Evolutionary conservation across 2,797 vertebrate genomes (phyloP), one percentile per base, ranked within the genome.

Genomic region (Periparus ater): DNA sequence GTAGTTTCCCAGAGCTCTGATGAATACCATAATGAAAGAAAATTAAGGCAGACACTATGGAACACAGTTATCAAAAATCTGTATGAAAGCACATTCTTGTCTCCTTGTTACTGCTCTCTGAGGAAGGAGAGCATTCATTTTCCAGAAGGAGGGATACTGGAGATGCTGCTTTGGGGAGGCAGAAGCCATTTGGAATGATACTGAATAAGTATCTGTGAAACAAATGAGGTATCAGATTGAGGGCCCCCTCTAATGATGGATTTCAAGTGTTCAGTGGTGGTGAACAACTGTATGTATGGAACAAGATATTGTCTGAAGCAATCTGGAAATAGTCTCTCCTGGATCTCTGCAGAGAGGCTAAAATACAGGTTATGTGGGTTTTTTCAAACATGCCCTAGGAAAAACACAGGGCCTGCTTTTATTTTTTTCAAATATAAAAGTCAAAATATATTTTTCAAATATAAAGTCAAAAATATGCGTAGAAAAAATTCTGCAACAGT

Each of bases 1-100:
- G 34, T 38, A 78, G 70, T 87, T 84, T 89, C 87, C 66, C 58
- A 89, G 36, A 72, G 84, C 61, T 88, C 82, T 88, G 82, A 93
- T 88, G 82, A 95, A 93, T 63, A 68, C 85, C 44, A 42, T 92
- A 95, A 97, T 93, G 85, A 91, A 91, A 92, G 87, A 92, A 93
- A 96, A 95, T 91, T 40, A 96, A 96, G 85, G 29, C 82, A 93
- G 66, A 55, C 58, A 53, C 12, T n/a, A 36, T 32, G 70, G 85
- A 89, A 85, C 2, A 4, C 47, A 88, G 78, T 94, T 66, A 95
- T 63, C 79, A 91, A 66, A 92, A 94, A 78, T 60, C 40, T 4
- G 0, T 32, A 71, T 70, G 85, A 89, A 95, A 94, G 85, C 48
- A 21, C 4, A 0, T 42, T 62, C 76, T 47, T 42, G 58, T 75